Base-by-base conservation (phyloP, 2,797 vertebrate genomes). In the Typhlichthys eigenmanni region DNA sequence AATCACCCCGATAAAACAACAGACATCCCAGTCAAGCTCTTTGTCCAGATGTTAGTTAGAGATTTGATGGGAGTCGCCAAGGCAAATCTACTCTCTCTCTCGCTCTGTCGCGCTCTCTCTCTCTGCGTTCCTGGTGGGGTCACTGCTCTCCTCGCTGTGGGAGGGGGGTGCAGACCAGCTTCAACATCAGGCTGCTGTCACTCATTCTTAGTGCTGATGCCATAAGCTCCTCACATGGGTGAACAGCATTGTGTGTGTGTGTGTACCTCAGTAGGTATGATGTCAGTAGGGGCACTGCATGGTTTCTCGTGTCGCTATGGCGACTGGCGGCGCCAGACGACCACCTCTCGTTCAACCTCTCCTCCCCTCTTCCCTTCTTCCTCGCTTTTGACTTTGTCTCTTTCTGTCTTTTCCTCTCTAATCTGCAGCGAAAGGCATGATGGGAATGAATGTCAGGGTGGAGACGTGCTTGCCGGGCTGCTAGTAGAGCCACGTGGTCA, bases 271-370 rank as follows among this genome's bases (percentile, higher is more conserved):
- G 87, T 88, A 87, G 77, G 85, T 88, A 83, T 90, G 88, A 89
- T 88, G 87, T 91, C 89, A 87, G 85, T 82, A 81, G 79, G 82
- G 70, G 60, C 83, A 60, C 84, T 66, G 80, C 74, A 47, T 89
- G 85, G 84, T 61, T 64, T 79, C 66, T 16, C 73, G 73, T 81
- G 89, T 91, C 91, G 82, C 92, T 72, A 92, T 91, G 89, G 90
- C 79, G 82, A 91, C 86, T 69, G 59, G 47, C 77, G 67, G 85
- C 75, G 46, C 84, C 72, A 81, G 69, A 72, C 60, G 62, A 86
- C 83, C 55, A 58, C 66, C 76, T 70, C 72, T 85, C 76, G 67
- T 69, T 80, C 60, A 34, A 66, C 55, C 66, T 76, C 71, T 62
- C 13, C 51, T 79, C 32, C 11, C 38, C 66, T 17, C n/a, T 45